Conservation (phyloP, 2,797 vertebrate species). For the Triplophysa yarkandensis region DNA sequence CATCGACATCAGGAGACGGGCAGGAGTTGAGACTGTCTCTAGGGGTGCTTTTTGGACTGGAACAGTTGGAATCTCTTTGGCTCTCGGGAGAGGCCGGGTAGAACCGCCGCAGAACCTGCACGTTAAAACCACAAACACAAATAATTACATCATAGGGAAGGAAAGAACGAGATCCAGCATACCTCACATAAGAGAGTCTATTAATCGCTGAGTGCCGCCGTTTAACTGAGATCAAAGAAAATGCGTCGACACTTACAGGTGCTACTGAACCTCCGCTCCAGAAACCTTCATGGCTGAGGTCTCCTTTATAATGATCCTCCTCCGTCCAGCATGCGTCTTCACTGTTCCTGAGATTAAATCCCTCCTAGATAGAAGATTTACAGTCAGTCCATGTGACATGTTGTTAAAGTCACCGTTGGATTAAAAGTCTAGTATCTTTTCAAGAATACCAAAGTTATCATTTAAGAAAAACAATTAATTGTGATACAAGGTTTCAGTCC, state of each 20-base stretch:
- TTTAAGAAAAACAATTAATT: no score
- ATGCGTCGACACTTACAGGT: slow-evolving; percentile 77
- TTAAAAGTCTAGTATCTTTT: no score
- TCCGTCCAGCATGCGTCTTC: slow-evolving; percentile 78
- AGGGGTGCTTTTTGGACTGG: slow-evolving; percentile 75
- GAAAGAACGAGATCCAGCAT: background rate
- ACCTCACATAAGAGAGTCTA: background rate
- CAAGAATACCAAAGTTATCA: no score
- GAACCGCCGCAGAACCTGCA: slow-evolving; percentile 67
- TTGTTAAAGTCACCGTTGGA: no score
- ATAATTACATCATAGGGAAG: slow-evolving; percentile 9
- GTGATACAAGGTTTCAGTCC: no score
- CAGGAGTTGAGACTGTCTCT: slow-evolving; percentile 77
- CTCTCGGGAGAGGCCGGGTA: slow-evolving; percentile 67
- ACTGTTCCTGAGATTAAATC: slow-evolving; percentile 75
- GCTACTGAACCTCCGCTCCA: slow-evolving; percentile 76
- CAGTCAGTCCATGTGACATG: background rate
- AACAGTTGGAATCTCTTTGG: slow-evolving; percentile 66
- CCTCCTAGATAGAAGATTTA: slow-evolving; percentile 65
- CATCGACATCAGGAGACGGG: slow-evolving; percentile 75
- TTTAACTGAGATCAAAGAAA: slow-evolving; percentile 13
- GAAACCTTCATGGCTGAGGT: slow-evolving; percentile 78
- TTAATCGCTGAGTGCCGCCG: background rate
- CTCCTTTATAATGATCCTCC: slow-evolving; percentile 71
- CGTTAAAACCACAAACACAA: slow-evolving; percentile 16